Base-by-base conservation (phyloP, 2,113 vertebrate species). In the Pachypanchax playfairii region DNA sequence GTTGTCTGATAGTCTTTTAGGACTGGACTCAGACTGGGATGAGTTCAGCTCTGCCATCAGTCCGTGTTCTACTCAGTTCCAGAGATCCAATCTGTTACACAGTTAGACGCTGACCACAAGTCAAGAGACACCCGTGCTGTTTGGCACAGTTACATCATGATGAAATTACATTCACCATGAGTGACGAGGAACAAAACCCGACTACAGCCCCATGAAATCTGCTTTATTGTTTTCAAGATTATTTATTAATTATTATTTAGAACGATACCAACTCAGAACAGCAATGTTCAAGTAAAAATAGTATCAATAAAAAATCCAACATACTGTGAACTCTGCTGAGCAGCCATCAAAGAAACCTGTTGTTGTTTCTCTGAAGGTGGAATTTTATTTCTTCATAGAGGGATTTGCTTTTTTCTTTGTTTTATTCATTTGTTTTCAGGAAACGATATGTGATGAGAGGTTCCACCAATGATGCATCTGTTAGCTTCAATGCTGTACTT, bases 71-170 rank as follows among this genome's bases (percentile, higher is more conserved):
- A 12, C 26, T 29, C 58, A 25, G 58, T 53, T 35, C 31, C 25
- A 55, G 36, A 62, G 65, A 29, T 56, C 51, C 82, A 86, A 80
- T 85, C 80, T 86, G 85, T 83, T 79, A 31, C 82, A 67, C 87
- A 85, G 82, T 62, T 4, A 66, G 76, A 73, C 31, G 8, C 25
- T n/a, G 61, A 42, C 61, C 72, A 46, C 51, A 52, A 62, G 65
- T 74, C 21, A 36, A 82, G 73, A 73, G 65, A 47, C 81, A 57
- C 72, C 65, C 79, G 69, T 55, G 53, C 39, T 48, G 44, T 58
- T 79, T 83, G 79, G 68, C 75, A 69, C 43, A 48, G 28, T 42
- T 43, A 48, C 36, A 22, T 44, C 55, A 5, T 74, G 74, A 84
- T 87, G 42, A 77, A 82, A 80, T 85, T 15, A 66, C 39, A 43